Percentiles rank a stretch among this genome's conserved stretches.
These are phyloP conservation scores for Actinopyga echinites DNA, from an alignment of 53 echinoderm and acorn worm species.

Conservation along the genomic window DNA sequence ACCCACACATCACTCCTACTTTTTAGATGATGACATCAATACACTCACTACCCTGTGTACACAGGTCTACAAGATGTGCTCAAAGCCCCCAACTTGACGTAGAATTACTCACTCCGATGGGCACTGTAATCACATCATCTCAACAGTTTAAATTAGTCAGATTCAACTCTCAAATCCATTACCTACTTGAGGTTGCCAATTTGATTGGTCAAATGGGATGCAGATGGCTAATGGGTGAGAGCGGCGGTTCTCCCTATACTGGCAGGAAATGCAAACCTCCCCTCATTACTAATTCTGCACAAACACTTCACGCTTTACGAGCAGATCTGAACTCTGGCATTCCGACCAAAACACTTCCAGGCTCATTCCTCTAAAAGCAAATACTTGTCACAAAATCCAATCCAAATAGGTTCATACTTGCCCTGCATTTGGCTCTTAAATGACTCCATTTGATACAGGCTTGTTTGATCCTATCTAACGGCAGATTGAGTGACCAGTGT, in stretches of 20 bases:
- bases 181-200: conserved; percentile 23
- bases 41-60: too few species aligned
- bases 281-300: conserved; percentile 16
- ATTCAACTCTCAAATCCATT: conserved; percentile 17
- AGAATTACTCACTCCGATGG: too few species aligned
- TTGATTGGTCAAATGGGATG: conserved; percentile 8
- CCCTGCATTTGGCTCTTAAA: too few species aligned
- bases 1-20: too few species aligned
- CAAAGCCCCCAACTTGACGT: too few species aligned
- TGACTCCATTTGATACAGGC: too few species aligned
- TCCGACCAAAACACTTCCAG: background rate
- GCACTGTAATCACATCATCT: too few species aligned
- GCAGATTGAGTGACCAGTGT: too few species aligned
- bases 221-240: background rate
- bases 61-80: too few species aligned
- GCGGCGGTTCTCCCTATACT: background rate
- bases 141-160: background rate
- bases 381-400: background rate
- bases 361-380: background rate
- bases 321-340: background rate
- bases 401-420: background rate
- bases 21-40: too few species aligned
- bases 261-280: conserved; percentile 13
- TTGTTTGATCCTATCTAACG: too few species aligned
- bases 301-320: background rate